A percentile compares a stretch with the other conserved stretches of the same genome.
Evolutionary conservation across 53 echinoderm and acorn worm genomes (phyloP).

Genomic region (Astropecten irregularis): DNA sequence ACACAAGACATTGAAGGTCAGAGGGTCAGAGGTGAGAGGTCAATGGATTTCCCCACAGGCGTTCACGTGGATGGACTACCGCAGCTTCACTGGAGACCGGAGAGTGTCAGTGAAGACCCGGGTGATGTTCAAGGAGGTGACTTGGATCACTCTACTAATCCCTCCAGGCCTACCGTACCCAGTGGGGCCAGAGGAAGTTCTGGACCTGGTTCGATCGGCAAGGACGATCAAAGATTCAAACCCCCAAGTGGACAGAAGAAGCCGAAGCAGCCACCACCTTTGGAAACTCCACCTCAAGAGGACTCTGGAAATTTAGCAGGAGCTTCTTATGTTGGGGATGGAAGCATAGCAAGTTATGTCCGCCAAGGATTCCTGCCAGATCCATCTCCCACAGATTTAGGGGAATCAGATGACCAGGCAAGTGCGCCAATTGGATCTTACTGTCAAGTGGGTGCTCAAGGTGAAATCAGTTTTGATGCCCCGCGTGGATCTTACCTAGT

Average conservation of each 20-base stretch:
- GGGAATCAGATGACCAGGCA: not conserved
- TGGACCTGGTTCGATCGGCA: not conserved
- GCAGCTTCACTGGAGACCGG: not conserved
- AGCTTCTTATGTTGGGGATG: not conserved
- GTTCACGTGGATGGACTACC: not conserved
- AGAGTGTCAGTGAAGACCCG: not conserved
- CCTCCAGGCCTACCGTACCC: no score
- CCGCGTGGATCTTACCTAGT: no score
- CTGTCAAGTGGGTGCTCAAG: not conserved
- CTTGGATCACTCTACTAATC: not conserved
- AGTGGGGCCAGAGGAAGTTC: no score
- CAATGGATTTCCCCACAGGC: not conserved
- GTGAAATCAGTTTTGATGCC: not conserved
- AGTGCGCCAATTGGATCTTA: not conserved
- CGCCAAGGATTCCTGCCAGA: slow-evolving; percentile 1
- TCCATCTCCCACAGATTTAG: not conserved
- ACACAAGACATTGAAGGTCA: not conserved
- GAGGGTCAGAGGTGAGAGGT: not conserved
- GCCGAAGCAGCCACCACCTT: no score
- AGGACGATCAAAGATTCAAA: not conserved
- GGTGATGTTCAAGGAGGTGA: not conserved
- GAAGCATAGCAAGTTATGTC: not conserved
- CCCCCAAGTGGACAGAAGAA: no score
- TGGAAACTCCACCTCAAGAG: no score
- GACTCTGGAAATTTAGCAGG: not conserved